A percentile compares a stretch with the other conserved stretches of the same genome.
Evolutionary conservation across 2,113 vertebrate genomes (phyloP).

Genomic region (Cephalopholis sonnerati): DNA sequence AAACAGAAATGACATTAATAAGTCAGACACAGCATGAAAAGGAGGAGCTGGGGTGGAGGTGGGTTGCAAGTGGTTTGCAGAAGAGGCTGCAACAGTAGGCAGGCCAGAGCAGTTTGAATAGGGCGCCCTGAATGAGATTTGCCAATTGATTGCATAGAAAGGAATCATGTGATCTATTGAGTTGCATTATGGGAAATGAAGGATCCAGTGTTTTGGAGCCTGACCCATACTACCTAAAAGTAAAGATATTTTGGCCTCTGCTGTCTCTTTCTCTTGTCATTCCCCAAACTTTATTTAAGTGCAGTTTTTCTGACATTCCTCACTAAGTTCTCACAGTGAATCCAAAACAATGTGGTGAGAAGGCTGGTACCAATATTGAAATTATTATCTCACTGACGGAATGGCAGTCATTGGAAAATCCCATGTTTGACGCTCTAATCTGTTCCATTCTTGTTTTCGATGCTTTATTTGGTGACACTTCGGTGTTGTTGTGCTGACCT

Average conservation of each 20-base stretch:
- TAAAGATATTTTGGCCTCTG: too few species aligned
- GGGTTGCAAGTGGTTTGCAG: too few species aligned
- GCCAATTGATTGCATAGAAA: too few species aligned
- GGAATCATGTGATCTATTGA: too few species aligned
- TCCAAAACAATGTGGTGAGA: neutral
- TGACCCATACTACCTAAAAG: too few species aligned
- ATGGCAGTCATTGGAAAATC: neutral
- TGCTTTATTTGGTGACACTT: neutral
- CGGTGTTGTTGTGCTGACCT: neutral
- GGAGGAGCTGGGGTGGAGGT: too few species aligned
- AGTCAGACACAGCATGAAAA: too few species aligned
- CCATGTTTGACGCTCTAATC: neutral
- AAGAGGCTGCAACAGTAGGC: too few species aligned
- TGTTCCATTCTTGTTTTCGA: neutral
- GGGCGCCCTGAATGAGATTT: too few species aligned
- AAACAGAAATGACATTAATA: too few species aligned
- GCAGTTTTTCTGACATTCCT: neutral
- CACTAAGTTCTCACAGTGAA: neutral
- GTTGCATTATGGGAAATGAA: neutral
- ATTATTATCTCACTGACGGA: neutral
- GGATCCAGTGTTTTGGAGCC: neutral
- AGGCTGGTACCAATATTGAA: neutral
- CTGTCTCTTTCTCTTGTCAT: neutral
- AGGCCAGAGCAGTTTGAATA: too few species aligned
- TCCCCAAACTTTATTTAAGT: too few species aligned